These are phyloP conservation scores for Ypsolopha sequella DNA, from an alignment of 2,888 invertebrate species.

Conservation along the genomic window DNA sequence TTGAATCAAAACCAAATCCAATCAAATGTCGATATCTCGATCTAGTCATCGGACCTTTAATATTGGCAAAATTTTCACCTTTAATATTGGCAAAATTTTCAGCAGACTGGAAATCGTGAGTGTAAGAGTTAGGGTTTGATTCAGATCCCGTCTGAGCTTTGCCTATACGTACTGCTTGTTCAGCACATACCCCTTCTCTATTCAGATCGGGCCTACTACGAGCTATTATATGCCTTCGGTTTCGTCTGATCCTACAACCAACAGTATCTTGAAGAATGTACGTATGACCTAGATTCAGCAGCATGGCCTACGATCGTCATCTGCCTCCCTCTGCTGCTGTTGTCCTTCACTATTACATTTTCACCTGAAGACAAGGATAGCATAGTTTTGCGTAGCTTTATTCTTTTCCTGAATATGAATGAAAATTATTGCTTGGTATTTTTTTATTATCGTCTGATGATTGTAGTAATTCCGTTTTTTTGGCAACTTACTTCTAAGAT, in stretches of 20 bases:
- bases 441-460: constrained; percentile 3
- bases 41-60: too few relatives aligned
- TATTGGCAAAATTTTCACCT: too few relatives aligned
- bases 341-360: background rate
- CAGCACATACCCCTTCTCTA: background rate
- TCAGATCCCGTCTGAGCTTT: too few relatives aligned
- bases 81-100: too few relatives aligned
- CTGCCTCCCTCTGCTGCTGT: background rate
- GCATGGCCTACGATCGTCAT: background rate
- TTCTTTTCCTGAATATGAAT: background rate
- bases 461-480: background rate
- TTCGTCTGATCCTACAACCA: too few relatives aligned
- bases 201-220: too few relatives aligned
- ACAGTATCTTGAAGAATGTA: background rate
- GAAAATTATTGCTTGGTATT: background rate
- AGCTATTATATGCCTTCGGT: too few relatives aligned
- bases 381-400: background rate
- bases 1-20: too few relatives aligned
- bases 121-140: too few relatives aligned
- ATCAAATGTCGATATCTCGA: too few relatives aligned
- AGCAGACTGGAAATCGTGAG: too few relatives aligned
- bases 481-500: constrained; percentile 10
- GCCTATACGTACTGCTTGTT: too few relatives aligned
- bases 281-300: background rate
- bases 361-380: background rate